Percentiles rank a stretch among this genome's conserved stretches.
Conservation (phyloP, 1,140 invertebrate species). For the Drosophila nasuta region DNA sequence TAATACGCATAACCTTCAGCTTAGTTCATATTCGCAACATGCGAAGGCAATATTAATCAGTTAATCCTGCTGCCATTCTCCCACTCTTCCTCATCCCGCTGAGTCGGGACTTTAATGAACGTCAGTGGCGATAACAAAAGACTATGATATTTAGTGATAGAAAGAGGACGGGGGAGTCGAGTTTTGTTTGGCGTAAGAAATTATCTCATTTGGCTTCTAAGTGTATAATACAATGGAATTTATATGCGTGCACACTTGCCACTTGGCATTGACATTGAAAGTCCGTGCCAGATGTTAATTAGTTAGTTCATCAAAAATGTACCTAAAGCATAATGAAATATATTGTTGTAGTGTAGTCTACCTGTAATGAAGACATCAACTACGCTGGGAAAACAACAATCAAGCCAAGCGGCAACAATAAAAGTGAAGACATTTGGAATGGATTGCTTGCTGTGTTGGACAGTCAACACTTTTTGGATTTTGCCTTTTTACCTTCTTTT, state of each 20-base stretch:
- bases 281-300: conserved; percentile 71
- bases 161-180: conserved; percentile 4
- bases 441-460: conserved; percentile 19
- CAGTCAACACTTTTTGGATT: conserved; percentile 41
- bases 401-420: conserved; percentile 44
- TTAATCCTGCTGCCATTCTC: background rate
- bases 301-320: conserved; percentile 63
- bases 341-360: background rate
- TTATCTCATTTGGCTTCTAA: conserved; percentile 63
- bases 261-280: conserved; percentile 77
- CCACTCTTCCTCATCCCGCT: no score
- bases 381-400: conserved; percentile 51
- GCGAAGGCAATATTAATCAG: conserved; percentile 48
- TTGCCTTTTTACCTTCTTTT: conserved; percentile 1
- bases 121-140: conserved; percentile 13
- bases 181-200: conserved; percentile 49
- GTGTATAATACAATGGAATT: conserved; percentile 36
- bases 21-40: conserved; percentile 32
- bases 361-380: conserved; percentile 62
- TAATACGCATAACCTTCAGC: conserved; percentile 5
- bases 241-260: conserved; percentile 51
- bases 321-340: conserved; percentile 33
- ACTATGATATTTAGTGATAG: conserved; percentile 41
- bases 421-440: conserved; percentile 55
- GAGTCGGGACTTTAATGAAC: conserved; percentile 25